Conservation (phyloP, 2,797 vertebrate genomes). For the Anableps anableps region DNA sequence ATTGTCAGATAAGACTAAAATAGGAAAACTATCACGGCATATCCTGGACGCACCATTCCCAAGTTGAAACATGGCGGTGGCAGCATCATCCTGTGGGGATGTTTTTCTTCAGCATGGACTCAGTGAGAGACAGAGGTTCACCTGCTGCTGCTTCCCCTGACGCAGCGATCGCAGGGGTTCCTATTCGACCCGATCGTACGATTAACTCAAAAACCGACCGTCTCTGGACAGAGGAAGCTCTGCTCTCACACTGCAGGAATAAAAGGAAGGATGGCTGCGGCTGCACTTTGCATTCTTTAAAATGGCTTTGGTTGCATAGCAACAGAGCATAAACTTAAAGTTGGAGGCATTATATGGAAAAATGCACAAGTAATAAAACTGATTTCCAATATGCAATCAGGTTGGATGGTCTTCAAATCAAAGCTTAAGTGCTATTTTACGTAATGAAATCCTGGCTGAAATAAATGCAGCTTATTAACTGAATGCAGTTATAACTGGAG, state of each 20-base stretch:
- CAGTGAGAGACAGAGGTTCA: too few relatives aligned
- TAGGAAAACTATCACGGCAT: too few relatives aligned
- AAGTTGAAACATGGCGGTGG: too few relatives aligned
- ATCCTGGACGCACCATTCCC: too few relatives aligned
- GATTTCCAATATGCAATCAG: background rate
- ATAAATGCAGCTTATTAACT: background rate
- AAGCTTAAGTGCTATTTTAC: too few relatives aligned
- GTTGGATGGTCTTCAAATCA: background rate
- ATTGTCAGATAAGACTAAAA: too few relatives aligned
- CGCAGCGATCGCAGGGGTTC: background rate
- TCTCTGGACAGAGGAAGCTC: background rate
- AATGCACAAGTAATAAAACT: background rate
- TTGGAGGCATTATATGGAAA: background rate
- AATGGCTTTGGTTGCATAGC: background rate
- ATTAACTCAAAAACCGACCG: constrained; percentile 28
- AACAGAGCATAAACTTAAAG: background rate
- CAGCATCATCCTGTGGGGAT: too few relatives aligned
- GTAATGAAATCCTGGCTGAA: too few relatives aligned
- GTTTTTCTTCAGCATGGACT: too few relatives aligned
- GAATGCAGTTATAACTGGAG: background rate
- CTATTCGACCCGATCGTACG: constrained; percentile 6
- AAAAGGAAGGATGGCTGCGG: background rate
- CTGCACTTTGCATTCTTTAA: too few relatives aligned
- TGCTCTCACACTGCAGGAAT: background rate
- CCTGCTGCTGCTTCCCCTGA: constrained; percentile 22